Conservation (phyloP, 2,113 vertebrate genomes). For the Pavo muticus region DNA sequence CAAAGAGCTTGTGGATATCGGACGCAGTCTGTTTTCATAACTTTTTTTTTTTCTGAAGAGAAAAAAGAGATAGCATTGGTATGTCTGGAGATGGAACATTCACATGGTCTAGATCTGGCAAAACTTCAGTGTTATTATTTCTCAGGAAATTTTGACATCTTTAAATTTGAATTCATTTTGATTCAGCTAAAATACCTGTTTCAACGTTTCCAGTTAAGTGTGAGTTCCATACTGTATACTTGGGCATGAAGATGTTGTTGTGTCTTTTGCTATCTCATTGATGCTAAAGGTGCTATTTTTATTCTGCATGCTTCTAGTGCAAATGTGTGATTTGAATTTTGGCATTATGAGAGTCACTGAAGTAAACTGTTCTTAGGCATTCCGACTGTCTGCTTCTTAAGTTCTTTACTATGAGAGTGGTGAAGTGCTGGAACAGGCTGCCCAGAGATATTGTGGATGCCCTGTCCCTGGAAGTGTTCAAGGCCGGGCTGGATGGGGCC, state of each 20-base stretch:
- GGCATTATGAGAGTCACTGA: background rate
- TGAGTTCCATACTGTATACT: background rate
- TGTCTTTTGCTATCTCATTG: background rate
- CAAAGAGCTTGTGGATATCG: conserved; percentile 10
- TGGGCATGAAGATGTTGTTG: background rate
- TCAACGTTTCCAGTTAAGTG: background rate
- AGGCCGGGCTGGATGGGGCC: too few species aligned
- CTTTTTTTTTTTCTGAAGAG: background rate
- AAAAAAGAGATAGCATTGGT: background rate
- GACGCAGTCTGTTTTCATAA: background rate
- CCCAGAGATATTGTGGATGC: too few species aligned
- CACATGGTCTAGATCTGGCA: background rate
- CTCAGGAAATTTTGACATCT: background rate
- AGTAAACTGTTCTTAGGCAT: background rate
- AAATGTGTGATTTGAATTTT: background rate
- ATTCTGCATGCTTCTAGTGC: background rate
- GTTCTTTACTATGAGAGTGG: too few species aligned
- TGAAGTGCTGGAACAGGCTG: too few species aligned
- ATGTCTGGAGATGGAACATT: background rate
- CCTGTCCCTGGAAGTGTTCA: too few species aligned
- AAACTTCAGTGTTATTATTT: background rate
- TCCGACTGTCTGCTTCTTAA: background rate
- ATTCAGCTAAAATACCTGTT: background rate
- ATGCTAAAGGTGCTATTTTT: background rate
- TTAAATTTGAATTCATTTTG: background rate